Evolutionary conservation across 2,797 vertebrate genomes (phyloP), one percentile per base, ranked within the genome.

Genomic region (Tokudaia muenninki): DNA sequence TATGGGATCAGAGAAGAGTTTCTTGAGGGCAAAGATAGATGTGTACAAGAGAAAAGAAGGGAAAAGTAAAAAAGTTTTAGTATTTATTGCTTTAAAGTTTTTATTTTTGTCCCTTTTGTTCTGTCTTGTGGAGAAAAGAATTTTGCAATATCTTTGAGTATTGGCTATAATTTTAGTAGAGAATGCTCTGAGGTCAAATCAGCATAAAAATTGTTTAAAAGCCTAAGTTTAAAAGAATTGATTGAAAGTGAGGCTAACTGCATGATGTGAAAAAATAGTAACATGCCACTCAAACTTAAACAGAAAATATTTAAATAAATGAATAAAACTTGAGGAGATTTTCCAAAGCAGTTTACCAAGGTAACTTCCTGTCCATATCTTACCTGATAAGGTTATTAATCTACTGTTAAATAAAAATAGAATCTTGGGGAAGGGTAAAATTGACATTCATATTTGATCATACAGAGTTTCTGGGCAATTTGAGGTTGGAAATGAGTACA

Each of bases 141-240:
- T 92, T 82, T 75, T 26, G 57, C 26, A 22, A 57, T 87, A 87
- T 70, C 87, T 78, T 82, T 90, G 24, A 65, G 55, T 50, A 65
- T 2, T 63, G 21, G 81, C 59, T 83, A 9, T 22, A 52, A 2
- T 59, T 87, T 77, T 94, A 92, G 41, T 10, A 37, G 52, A n/a
- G 92, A 90, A 52, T 55, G 22, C 3, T 93, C 37, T 67, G 59
- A 86, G 63, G 72, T 17, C 24, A 44, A 97, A 72, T 6, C 59
- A 52, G 74, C 37, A 80, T 34, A 70, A 75, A 74, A 19, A 17
- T 77, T 59, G 44, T 34, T 55, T 63, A 90, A 91, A 86, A 79
- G 31, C 6, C 34, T 3, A 77, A 44, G 11, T 94, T 94, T 87
- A 57, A 94, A 92, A 95, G n/a, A 77, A 59, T 10, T 87, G 50